phyloP scores from a whole-genome alignment of 2,888 invertebrate genomes.

The Frankliniella intonsa region DNA sequence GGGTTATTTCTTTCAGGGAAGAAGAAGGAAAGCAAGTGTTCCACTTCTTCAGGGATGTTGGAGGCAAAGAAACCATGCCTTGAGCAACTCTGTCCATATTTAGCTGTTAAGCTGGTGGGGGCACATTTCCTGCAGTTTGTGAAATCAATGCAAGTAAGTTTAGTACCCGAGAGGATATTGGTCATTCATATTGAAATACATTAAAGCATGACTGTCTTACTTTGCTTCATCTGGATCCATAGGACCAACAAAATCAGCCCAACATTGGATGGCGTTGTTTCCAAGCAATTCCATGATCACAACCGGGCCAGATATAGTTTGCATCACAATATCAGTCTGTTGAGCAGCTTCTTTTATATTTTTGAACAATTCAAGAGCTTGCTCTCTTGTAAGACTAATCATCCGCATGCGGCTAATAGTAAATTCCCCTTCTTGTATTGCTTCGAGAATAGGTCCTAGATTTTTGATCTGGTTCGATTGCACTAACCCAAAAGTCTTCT shows the following conservation, averaged over 20 bases:
- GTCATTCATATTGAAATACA: constrained; percentile 31
- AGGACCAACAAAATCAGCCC: constrained; percentile 59
- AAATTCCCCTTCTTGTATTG: constrained; percentile 55
- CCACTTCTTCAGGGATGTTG: background rate
- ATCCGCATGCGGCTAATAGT: constrained; percentile 67
- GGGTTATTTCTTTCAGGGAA: background rate
- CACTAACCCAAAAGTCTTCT: constrained; percentile 73
- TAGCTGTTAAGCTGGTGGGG: background rate
- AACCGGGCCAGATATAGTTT: constrained; percentile 63
- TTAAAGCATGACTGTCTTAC: constrained; percentile 41
- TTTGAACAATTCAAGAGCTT: constrained; percentile 61
- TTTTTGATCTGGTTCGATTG: constrained; percentile 67
- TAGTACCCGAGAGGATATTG: background rate
- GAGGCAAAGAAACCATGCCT: background rate
- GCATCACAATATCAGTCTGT: constrained; percentile 56
- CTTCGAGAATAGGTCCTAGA: constrained; percentile 68
- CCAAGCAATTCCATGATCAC: constrained; percentile 71
- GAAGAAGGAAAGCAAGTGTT: background rate
- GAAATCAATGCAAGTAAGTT: background rate
- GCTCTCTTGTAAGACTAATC: constrained; percentile 60
- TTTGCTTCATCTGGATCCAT: constrained; percentile 58
- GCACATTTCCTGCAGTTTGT: background rate
- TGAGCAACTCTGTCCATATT: background rate
- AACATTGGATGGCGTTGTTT: constrained; percentile 58
- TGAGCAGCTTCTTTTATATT: constrained; percentile 31